Conservation (phyloP, 23 tunicate genomes). For the Botrylloides violaceus region DNA sequence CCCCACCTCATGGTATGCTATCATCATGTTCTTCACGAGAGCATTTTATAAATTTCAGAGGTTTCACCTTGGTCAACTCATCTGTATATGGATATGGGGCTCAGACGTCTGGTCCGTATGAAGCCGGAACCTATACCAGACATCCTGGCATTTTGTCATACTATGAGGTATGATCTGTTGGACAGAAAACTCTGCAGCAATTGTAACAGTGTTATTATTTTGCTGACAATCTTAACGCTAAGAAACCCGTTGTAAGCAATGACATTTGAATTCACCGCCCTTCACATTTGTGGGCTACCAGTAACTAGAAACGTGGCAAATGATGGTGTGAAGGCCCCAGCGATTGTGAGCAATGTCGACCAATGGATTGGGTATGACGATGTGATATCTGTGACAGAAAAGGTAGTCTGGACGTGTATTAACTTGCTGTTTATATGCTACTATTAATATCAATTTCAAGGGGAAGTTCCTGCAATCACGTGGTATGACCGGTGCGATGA, state of each 20-base stretch:
- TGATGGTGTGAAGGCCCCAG: conserved; percentile 51
- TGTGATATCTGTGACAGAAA: conserved; percentile 30
- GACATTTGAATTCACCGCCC: too few species aligned
- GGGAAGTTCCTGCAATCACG: conserved; percentile 36
- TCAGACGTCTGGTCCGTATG: conserved; percentile 35
- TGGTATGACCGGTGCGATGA: conserved; percentile 84
- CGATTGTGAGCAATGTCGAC: conserved; percentile 57
- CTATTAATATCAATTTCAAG: conserved; percentile 28
- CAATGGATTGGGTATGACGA: conserved; percentile 96
- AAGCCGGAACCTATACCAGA: conserved; percentile 80
- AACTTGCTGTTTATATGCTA: too few species aligned
- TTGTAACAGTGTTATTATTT: too few species aligned
- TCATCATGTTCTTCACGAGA: too few species aligned
- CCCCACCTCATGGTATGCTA: too few species aligned
- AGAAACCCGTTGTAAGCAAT: too few species aligned
- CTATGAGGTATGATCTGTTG: conserved; percentile 72
- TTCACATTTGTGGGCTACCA: too few species aligned
- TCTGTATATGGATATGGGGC: conserved; percentile 30
- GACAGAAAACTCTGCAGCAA: too few species aligned
- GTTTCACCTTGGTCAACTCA: conserved; percentile 44
- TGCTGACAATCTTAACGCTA: too few species aligned
- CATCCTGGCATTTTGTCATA: conserved; percentile 81
- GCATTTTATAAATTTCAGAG: conserved; percentile 25
- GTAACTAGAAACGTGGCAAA: too few species aligned
- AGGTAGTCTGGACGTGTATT: conserved; percentile 34